Percentiles rank a stretch among this genome's conserved stretches.
Evolutionary conservation across 2,888 invertebrate genomes (phyloP).

Genomic region (Amphipyra tragopoginis): DNA sequence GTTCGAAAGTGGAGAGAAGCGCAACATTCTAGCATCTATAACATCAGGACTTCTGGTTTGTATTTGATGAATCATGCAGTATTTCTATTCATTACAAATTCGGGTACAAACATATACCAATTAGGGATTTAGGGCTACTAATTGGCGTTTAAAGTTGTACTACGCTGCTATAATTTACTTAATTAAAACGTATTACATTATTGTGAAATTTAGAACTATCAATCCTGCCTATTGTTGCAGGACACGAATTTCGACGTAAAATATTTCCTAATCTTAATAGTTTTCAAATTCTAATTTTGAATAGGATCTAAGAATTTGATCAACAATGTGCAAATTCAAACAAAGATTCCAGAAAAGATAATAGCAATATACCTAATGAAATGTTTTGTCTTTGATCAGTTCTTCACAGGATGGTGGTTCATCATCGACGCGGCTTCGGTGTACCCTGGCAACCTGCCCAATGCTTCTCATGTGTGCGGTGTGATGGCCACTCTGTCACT

Average conservation of each 20-base stretch:
- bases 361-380: no score
- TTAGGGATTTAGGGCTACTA: background rate
- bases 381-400: conserved; percentile 87
- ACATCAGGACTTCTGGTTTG: conserved; percentile 96
- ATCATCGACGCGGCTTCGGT: conserved; percentile 97
- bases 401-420: conserved; percentile 99
- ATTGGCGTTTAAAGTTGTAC: background rate
- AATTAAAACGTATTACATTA: background rate
- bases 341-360: no score
- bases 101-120: conserved; percentile 5
- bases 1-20: conserved; percentile 95
- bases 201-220: background rate
- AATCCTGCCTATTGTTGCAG: background rate
- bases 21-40: conserved; percentile 96
- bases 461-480: conserved; percentile 97
- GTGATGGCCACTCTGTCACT: conserved; percentile 98
- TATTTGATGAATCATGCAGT: conserved; percentile 75
- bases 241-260: background rate
- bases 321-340: no score
- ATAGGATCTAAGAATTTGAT: no score
- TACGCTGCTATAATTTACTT: background rate
- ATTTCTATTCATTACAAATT: conserved; percentile 29
- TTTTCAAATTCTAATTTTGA: no score
- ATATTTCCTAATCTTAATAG: background rate
- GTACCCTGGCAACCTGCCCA: conserved; percentile 92